Evolutionary conservation across 2,797 vertebrate genomes (phyloP).

Genomic region (Rachycentron canadum): DNA sequence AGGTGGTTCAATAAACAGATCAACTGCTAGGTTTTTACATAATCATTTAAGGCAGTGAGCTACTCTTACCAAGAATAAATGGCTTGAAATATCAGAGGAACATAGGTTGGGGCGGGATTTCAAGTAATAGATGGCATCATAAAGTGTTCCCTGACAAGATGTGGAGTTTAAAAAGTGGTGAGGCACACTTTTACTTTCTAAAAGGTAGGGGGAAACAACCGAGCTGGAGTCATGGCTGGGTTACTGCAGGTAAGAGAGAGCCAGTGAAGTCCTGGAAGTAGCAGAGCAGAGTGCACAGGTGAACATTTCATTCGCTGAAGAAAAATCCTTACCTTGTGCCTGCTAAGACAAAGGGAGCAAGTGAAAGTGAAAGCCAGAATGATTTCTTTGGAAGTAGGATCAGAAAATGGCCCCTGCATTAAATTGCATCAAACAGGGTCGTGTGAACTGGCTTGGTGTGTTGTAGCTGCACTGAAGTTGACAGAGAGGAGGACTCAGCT

Average conservation of each 20-base stretch:
- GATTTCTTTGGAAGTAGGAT: slow-evolving; percentile 44
- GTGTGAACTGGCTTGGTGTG: slow-evolving; percentile 22
- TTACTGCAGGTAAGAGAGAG: slow-evolving; percentile 17
- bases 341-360: slow-evolving; percentile 31
- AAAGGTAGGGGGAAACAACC: background rate
- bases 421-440: slow-evolving; percentile 36
- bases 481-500: slow-evolving; percentile 4
- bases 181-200: slow-evolving; percentile 7
- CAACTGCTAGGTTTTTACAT: slow-evolving; percentile 23
- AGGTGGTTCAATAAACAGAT: slow-evolving; percentile 24
- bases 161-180: background rate
- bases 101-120: slow-evolving; percentile 16
- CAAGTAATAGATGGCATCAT: slow-evolving; percentile 1
- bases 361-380: slow-evolving; percentile 17
- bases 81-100: background rate
- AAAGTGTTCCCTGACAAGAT: slow-evolving; percentile 12
- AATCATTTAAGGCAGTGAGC: slow-evolving; percentile 11
- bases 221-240: slow-evolving; percentile 30
- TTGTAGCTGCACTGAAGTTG: slow-evolving; percentile 19
- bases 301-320: slow-evolving; percentile 7
- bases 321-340: slow-evolving; percentile 12
- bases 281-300: background rate
- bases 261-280: background rate
- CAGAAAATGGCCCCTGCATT: slow-evolving; percentile 34
- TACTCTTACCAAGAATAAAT: background rate